Evolutionary conservation across 2,113 vertebrate genomes (phyloP), one percentile per base, ranked within the genome.

Genomic region (Plecotus auritus): DNA sequence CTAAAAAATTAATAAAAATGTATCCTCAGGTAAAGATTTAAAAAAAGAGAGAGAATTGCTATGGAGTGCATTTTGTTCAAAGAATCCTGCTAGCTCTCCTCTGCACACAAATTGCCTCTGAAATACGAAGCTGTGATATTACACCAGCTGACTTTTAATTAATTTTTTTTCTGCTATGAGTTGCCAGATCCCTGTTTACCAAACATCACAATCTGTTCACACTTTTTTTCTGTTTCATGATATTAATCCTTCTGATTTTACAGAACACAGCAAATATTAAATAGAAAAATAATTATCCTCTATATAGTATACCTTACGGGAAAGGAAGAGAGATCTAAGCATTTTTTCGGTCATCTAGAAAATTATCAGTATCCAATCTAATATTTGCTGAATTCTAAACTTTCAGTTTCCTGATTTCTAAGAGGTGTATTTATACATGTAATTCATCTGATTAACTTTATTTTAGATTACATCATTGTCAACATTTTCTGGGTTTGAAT

Each of bases 61-160:
- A 59, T 20, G 54, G 61, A 49, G 83, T 85, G n/a, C 95, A 92
- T 95, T 95, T 87, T 92, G 45, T 66, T 93, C 30, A 96, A 92
- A 94, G 9, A 16, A 11, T 84, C 78, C 16, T 0, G 11, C 26
- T 92, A 56, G 4, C 26, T 78, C 49, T 14, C 10, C 8, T 49
- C 70, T 87, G 28, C 42, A 42, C 7, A 47, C 2, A 89, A 66
- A 66, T 49, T 59, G 16, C 9, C 8, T 88, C 8, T 85, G 49
- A 95, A 95, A 59, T 74, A 64, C n/a, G 67, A 81, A 74, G 26
- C 66, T 92, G 32, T 89, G 47, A 37, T 91, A 87, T 90, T 95
- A 74, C 40, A 74, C 12, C 17, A 88, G n/a, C 30, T 80, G 67
- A 47, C 8, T 40, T 81, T 93, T 92, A 56, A 32, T 76, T 89